These are phyloP conservation scores for Gouania willdenowi DNA, from an alignment of 2,797 vertebrate genomes.

Conservation along the genomic window DNA sequence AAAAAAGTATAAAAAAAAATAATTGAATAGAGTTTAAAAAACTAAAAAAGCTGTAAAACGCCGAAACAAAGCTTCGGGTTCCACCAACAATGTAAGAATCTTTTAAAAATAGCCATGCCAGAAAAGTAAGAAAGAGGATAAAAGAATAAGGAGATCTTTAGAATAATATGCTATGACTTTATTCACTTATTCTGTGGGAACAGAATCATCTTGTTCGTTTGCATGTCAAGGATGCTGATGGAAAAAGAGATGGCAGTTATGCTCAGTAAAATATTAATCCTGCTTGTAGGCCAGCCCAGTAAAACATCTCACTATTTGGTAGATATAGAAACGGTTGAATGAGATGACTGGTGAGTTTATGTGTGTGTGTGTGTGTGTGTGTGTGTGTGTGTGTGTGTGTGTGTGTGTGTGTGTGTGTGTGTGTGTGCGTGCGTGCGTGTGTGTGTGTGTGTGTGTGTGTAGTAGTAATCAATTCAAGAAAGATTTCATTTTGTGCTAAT, in stretches of 20 bases:
- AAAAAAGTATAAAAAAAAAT: too few species aligned
- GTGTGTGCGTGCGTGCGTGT: not conserved
- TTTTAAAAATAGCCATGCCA: too few species aligned
- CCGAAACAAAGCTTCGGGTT: too few species aligned
- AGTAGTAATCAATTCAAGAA: slow-evolving; percentile 59
- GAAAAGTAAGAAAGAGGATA: too few species aligned
- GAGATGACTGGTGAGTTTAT: not conserved
- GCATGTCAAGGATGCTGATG: slow-evolving; percentile 63
- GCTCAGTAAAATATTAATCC: slow-evolving; percentile 71
- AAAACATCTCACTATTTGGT: slow-evolving; percentile 63
- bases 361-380: too few species aligned
- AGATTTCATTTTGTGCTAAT: slow-evolving; percentile 48
- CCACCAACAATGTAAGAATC: too few species aligned
- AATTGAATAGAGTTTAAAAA: too few species aligned
- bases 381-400: too few species aligned
- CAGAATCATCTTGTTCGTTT: slow-evolving; percentile 55
- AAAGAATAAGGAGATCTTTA: slow-evolving; percentile 15
- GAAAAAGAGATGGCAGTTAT: slow-evolving; percentile 59
- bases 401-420: too few species aligned
- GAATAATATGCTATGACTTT: slow-evolving; percentile 17
- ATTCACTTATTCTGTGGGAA: slow-evolving; percentile 43
- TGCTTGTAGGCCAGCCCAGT: slow-evolving; percentile 56
- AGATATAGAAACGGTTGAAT: slow-evolving; percentile 38
- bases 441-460: not conserved
- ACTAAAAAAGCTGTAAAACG: too few species aligned